Conservation (phyloP, 2,888 invertebrate species). For the Argynnis bischoffii region DNA sequence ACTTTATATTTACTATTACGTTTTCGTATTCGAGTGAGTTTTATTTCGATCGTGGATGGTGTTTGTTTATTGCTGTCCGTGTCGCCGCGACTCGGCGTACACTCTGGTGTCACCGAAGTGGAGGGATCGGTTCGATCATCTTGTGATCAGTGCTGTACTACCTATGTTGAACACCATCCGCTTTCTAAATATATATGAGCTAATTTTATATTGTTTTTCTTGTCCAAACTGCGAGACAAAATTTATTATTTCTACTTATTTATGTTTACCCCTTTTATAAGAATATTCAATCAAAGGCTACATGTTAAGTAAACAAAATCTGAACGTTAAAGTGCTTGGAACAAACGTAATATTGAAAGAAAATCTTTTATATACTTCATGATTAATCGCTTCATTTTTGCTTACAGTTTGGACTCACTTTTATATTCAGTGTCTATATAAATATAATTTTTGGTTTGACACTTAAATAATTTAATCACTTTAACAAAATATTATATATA, state of each 20-base stretch:
- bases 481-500: slow-evolving; percentile 37
- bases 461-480: slow-evolving; percentile 36
- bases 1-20: slow-evolving; percentile 82
- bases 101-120: slow-evolving; percentile 30
- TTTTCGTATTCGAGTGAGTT: slow-evolving; percentile 78
- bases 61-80: slow-evolving; percentile 72
- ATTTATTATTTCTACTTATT: background rate
- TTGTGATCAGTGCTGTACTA: slow-evolving; percentile 73
- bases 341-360: background rate
- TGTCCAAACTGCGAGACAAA: slow-evolving; percentile 68
- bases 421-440: slow-evolving; percentile 57
- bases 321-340: too few species aligned
- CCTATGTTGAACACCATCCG: slow-evolving; percentile 78
- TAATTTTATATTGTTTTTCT: slow-evolving; percentile 53
- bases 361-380: slow-evolving; percentile 22
- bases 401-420: slow-evolving; percentile 67
- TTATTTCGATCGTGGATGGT: slow-evolving; percentile 82
- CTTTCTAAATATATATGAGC: slow-evolving; percentile 76
- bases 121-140: slow-evolving; percentile 60
- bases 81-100: slow-evolving; percentile 41
- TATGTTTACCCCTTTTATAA: too few species aligned
- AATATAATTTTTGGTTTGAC: slow-evolving; percentile 33
- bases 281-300: background rate
- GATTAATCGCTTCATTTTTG: slow-evolving; percentile 46
- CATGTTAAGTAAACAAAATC: background rate